These are phyloP conservation scores for Rhipidura dahli DNA, from an alignment of 2,113 vertebrate genomes.

Conservation along the genomic window DNA sequence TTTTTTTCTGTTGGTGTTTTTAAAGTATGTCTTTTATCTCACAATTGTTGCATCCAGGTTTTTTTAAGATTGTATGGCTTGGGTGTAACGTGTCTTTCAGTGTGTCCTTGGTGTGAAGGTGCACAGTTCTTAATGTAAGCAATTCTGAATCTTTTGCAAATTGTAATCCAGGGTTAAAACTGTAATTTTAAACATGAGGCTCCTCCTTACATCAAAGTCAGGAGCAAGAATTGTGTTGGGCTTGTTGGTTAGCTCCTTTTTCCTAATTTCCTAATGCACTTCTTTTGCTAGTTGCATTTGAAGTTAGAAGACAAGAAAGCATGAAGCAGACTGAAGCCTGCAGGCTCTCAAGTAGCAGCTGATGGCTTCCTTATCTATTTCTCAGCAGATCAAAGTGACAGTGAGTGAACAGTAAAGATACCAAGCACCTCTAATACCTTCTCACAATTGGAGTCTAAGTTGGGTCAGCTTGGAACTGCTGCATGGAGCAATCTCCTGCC, in stretches of 20 bases:
- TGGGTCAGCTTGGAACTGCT: neutral
- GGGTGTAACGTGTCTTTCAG: neutral
- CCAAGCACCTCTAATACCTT: neutral
- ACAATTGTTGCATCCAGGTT: neutral
- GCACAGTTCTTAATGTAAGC: neutral
- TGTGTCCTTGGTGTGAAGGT: neutral
- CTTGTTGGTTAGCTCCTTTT: neutral
- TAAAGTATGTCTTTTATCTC: neutral
- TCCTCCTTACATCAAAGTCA: neutral
- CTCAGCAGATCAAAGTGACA: neutral
- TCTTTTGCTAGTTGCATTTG: neutral
- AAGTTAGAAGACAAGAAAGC: neutral
- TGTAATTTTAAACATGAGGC: neutral
- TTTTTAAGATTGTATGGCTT: neutral
- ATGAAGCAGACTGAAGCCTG: neutral
- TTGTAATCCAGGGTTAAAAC: neutral
- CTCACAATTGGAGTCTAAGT: neutral
- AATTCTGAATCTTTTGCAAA: neutral
- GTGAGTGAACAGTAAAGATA: neutral
- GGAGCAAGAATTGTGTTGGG: neutral
- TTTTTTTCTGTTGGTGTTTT: neutral
- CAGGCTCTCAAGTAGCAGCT: neutral
- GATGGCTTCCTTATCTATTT: neutral
- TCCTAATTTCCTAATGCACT: neutral
- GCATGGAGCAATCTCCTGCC: neutral